Evolutionary conservation across 2,888 invertebrate species (phyloP).

Genomic region (Chalcosyrphus nemorum): DNA sequence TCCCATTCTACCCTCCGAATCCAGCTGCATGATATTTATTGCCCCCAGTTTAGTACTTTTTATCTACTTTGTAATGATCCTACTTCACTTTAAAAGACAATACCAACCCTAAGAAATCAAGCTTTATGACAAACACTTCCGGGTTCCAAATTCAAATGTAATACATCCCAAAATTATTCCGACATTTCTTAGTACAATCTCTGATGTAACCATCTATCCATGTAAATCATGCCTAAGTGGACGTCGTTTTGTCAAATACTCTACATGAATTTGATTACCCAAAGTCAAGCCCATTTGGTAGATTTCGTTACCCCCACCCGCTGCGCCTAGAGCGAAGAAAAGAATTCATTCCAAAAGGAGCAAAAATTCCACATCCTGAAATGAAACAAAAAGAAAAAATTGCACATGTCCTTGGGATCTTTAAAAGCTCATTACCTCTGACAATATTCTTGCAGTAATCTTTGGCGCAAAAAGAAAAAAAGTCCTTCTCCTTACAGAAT

Average conservation of each 20-base stretch:
- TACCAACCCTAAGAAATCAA: neutral
- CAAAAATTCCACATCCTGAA: neutral
- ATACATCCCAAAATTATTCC: neutral
- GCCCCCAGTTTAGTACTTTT: no score
- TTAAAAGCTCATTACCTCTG: constrained; percentile 32
- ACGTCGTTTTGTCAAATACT: neutral
- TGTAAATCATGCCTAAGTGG: neutral
- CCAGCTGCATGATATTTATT: no score
- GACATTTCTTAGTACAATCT: neutral
- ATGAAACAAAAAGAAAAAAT: neutral
- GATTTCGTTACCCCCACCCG: neutral
- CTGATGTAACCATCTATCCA: neutral
- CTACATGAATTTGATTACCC: neutral
- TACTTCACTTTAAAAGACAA: no score
- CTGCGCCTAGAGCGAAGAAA: neutral
- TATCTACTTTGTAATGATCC: no score
- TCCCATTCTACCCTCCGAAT: no score
- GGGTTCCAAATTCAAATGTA: neutral
- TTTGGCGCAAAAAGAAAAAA: no score
- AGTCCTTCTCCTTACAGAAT: neutral
- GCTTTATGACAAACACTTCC: neutral
- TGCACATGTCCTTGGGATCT: constrained; percentile 22
- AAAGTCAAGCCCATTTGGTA: neutral
- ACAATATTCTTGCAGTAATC: constrained; percentile 21
- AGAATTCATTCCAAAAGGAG: neutral